Conservation (phyloP, 2,113 vertebrate species). For the Cepphus grylle region DNA sequence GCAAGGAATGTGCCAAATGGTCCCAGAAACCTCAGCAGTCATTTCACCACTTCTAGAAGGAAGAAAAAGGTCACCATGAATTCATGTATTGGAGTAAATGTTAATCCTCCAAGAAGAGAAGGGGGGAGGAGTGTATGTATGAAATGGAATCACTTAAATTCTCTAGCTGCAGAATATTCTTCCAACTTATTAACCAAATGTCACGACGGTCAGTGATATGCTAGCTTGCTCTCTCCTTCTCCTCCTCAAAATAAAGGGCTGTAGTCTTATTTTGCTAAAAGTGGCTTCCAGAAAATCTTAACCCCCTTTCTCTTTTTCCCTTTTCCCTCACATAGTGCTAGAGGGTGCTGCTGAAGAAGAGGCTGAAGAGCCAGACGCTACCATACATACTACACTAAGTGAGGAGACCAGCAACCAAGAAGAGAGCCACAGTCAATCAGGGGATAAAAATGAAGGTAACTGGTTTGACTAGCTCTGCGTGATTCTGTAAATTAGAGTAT, state of each 20-base stretch:
- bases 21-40: not conserved
- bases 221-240: not conserved
- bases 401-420: conserved; percentile 31
- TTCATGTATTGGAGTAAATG: not conserved
- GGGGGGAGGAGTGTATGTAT: not conserved
- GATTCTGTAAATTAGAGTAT: not conserved
- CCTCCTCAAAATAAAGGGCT: not conserved
- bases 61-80: not conserved
- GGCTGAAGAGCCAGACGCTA: conserved; percentile 32
- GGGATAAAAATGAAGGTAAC: conserved; percentile 78
- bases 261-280: not conserved
- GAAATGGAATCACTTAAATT: not conserved
- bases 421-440: conserved; percentile 16
- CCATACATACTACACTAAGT: not conserved
- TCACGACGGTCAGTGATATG: not conserved
- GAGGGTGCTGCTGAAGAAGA: conserved; percentile 61
- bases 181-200: not conserved
- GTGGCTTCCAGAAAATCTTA: not conserved
- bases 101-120: not conserved
- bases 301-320: not conserved
- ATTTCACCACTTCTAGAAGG: not conserved
- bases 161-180: not conserved
- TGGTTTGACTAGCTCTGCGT: not conserved
- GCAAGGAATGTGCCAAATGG: not conserved
- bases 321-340: conserved; percentile 35